These are phyloP conservation scores for Pempheris klunzingeri DNA, from an alignment of 2,797 vertebrate species.

Conservation along the genomic window DNA sequence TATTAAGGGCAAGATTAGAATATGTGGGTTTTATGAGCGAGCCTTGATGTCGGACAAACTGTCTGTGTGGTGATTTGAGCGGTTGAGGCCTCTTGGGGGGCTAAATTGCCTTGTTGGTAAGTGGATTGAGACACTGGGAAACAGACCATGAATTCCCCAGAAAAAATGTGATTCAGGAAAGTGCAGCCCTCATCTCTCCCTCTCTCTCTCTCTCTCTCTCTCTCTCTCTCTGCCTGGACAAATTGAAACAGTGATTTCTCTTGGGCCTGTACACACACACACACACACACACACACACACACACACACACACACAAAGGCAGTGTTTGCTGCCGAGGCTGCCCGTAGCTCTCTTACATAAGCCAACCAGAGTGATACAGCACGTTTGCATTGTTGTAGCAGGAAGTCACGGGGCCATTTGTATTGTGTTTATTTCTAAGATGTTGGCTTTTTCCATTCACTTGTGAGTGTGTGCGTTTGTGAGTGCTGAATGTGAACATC, in stretches of 20 bases:
- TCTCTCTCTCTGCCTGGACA: constrained; percentile 57
- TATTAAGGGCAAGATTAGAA: constrained; percentile 48
- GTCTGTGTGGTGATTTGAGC: constrained; percentile 43
- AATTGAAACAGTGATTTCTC: constrained; percentile 79
- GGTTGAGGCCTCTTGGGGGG: constrained; percentile 39
- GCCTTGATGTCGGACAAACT: constrained; percentile 45
- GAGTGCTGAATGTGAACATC: constrained; percentile 71
- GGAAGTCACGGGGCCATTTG: constrained; percentile 75
- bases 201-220: constrained; percentile 18
- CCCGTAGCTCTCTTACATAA: constrained; percentile 76
- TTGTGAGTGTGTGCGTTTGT: constrained; percentile 47
- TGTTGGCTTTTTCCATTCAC: constrained; percentile 71
- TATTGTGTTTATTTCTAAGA: constrained; percentile 81
- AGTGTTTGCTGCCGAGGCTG: constrained; percentile 55
- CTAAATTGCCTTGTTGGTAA: constrained; percentile 74
- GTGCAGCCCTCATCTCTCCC: constrained; percentile 60
- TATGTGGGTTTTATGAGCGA: constrained; percentile 28
- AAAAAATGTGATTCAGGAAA: constrained; percentile 78
- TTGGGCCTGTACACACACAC: constrained; percentile 52
- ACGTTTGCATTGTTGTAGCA: constrained; percentile 80
- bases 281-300: constrained; percentile 38
- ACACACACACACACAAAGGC: constrained; percentile 37
- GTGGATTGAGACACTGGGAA: constrained; percentile 74
- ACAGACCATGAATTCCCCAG: constrained; percentile 74
- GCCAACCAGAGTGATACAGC: constrained; percentile 70